A percentile compares a stretch with the other conserved stretches of the same genome.
These are phyloP conservation scores for Laspeyria flexula DNA, from an alignment of 2,888 invertebrate genomes.

Conservation along the genomic window DNA sequence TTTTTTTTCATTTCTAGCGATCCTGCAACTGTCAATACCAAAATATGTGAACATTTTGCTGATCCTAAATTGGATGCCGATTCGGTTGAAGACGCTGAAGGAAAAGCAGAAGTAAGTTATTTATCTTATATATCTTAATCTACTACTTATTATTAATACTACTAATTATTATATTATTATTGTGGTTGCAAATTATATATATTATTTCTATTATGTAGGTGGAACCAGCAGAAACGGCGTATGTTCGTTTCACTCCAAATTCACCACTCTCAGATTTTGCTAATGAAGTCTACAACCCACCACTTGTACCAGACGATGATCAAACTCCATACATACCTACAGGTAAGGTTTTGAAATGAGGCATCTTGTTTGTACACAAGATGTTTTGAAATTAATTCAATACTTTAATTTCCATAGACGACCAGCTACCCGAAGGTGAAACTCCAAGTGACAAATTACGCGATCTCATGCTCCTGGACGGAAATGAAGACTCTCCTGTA, in stretches of 20 bases:
- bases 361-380: background rate
- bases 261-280: constrained; percentile 88
- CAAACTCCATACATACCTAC: constrained; percentile 63
- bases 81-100: constrained; percentile 46
- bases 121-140: too few species aligned
- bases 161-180: background rate
- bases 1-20: constrained; percentile 67
- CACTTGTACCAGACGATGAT: constrained; percentile 82
- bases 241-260: constrained; percentile 92
- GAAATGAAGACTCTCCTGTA: constrained; percentile 67
- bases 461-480: constrained; percentile 69
- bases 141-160: too few species aligned
- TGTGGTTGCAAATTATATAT: background rate
- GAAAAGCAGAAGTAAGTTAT: constrained; percentile 58
- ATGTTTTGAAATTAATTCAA: background rate
- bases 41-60: constrained; percentile 75
- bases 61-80: constrained; percentile 69
- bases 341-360: constrained; percentile 49
- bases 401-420: constrained; percentile 26
- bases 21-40: constrained; percentile 68
- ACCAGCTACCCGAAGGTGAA: constrained; percentile 51
- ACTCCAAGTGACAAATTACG: constrained; percentile 74
- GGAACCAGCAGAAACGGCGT: constrained; percentile 90
- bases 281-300: constrained; percentile 93
- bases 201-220: constrained; percentile 51